These are phyloP conservation scores for Cyrtonyx montezumae DNA, from an alignment of 2,113 vertebrate genomes.

Conservation along the genomic window DNA sequence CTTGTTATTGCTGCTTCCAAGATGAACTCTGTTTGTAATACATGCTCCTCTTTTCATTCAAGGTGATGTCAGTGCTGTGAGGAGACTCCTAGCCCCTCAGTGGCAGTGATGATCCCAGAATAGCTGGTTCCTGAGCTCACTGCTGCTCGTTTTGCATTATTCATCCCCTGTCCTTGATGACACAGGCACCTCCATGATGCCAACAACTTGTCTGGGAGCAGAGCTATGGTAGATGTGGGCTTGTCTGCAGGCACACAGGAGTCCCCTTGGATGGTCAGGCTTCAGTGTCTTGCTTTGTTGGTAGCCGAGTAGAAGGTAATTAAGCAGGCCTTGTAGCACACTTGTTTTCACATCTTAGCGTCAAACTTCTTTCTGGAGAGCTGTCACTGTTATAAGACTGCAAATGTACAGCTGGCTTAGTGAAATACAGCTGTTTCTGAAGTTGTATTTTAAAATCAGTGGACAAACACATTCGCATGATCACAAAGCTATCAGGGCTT, in stretches of 20 bases:
- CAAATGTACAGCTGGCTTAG: background rate
- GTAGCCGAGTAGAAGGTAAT: background rate
- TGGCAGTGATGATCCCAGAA: background rate
- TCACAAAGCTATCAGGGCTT: background rate
- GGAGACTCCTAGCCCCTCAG: background rate
- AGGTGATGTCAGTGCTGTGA: background rate
- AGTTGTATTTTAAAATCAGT: background rate
- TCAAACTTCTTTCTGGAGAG: background rate
- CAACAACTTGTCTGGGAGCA: background rate
- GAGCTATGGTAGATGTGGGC: background rate
- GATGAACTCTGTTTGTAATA: background rate
- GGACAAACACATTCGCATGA: accelerated
- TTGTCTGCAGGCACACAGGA: background rate
- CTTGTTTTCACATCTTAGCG: background rate
- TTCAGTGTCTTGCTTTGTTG: background rate
- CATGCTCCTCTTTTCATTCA: background rate
- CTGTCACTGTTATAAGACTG: background rate
- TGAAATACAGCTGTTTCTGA: background rate
- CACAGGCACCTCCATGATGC: accelerated
- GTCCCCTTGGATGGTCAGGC: background rate
- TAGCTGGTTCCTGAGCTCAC: background rate
- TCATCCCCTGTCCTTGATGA: background rate
- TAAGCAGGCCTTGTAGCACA: accelerated
- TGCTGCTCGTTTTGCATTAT: background rate
- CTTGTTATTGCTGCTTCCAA: constrained; percentile 1